Evolutionary conservation across 1,140 invertebrate species (phyloP), one percentile per base, ranked within the genome.

Genomic region (Chelonus insularis): DNA sequence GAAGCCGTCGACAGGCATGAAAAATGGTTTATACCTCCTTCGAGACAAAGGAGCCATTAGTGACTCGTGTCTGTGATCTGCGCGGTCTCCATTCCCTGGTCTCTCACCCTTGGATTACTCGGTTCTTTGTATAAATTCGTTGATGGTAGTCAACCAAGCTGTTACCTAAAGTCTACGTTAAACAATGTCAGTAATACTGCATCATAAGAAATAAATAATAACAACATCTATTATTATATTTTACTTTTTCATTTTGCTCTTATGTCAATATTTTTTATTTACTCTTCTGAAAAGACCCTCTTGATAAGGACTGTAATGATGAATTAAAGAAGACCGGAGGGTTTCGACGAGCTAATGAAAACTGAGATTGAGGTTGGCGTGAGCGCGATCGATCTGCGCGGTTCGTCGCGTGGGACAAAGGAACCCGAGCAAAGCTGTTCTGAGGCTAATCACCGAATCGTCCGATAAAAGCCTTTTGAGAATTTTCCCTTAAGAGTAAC

Each of bases 291-390:
- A 29, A 29, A 29, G 25, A 29, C 25, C 25, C 41, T 43, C 16
- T 18, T 43, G 41, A 43, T 43, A 43, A 43, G 16, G 21, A 18
- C 21, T 18, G 18, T 48, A 50, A 58, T 41, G 45, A 59, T 16
- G 47, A 25, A 48, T 50, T 59, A 59, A 50, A 59, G 9, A 29
- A 39, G 43, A 34, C 45, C 29, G 29, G 21, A 18, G 29, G 47
- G 25, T 41, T 59, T 18, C 57, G 61, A 52, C 68, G 67, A 34
- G 70, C 68, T 77, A 77, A 75, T 75, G 72, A 75, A 76, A 74
- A 77, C 66, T 63, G 70, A 72, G 72, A 72, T 75, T 74, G 72
- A 69, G 71, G 68, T 55, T 65, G 58, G 48, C 18, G 23, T 61
- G 51, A 62, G 65, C 60, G 57, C 67, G 57, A 74, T 75, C 68